Conservation (phyloP, 2,888 invertebrate genomes). For the Hedya salicella region DNA sequence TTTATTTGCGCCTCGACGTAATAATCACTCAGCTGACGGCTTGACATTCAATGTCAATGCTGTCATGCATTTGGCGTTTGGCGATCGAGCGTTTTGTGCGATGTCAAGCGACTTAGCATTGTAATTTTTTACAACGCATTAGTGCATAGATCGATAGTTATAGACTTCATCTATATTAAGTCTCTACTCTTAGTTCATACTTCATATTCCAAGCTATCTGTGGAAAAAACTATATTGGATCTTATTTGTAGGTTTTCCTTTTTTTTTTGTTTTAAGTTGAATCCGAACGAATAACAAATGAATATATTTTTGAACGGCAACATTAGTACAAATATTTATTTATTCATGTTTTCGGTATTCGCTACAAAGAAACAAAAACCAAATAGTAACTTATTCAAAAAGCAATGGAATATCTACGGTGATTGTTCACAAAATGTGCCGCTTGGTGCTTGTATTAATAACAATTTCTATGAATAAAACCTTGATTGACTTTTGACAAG, state of each 20-base stretch:
- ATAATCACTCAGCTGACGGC: constrained; percentile 22
- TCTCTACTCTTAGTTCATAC: no score
- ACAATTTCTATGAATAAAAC: neutral
- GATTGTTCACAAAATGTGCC: neutral
- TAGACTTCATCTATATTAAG: no score
- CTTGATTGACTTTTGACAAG: constrained; percentile 41
- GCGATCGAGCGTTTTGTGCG: neutral
- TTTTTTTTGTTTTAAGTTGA: neutral
- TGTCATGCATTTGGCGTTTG: constrained; percentile 5
- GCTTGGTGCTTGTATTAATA: neutral
- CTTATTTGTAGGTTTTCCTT: neutral
- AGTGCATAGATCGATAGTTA: no score
- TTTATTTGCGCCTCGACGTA: constrained; percentile 35
- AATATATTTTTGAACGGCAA: constrained; percentile 22
- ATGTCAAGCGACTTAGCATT: no score
- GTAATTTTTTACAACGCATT: no score
- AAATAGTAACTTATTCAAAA: neutral
- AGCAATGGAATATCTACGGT: neutral
- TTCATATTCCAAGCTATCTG: no score
- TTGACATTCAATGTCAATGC: constrained; percentile 14
- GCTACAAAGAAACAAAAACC: neutral
- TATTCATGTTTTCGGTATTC: constrained; percentile 12
- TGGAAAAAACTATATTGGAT: no score
- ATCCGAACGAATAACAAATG: no score
- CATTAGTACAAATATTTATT: constrained; percentile 35